A percentile compares a stretch with the other conserved stretches of the same genome.
Evolutionary conservation across 1,140 invertebrate genomes (phyloP).

Genomic region (Pemphigus obesinymphae): DNA sequence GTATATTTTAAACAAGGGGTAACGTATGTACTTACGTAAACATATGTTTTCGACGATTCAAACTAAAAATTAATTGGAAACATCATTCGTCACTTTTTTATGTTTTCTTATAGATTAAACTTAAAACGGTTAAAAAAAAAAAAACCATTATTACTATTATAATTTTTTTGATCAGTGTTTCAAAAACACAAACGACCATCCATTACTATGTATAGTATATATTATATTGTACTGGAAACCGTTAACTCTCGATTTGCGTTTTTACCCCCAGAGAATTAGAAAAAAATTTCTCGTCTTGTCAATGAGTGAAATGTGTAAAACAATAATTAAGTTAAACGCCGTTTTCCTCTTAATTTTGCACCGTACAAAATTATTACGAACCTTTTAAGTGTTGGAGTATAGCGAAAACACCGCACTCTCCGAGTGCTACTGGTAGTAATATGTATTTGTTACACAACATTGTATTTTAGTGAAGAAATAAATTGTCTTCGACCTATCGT

Average conservation of each 20-base stretch:
- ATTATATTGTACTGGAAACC: not conserved
- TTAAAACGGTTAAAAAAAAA: not conserved
- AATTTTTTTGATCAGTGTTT: not conserved
- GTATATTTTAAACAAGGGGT: not conserved
- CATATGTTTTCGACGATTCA: not conserved
- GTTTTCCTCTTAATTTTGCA: not conserved
- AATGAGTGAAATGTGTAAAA: not conserved
- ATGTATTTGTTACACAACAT: not conserved
- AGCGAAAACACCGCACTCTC: not conserved
- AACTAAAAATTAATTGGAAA: not conserved
- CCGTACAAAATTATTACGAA: not conserved
- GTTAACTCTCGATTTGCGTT: not conserved
- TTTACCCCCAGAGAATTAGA: too few relatives aligned
- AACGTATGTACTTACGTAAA: too few relatives aligned
- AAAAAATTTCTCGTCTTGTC: not conserved
- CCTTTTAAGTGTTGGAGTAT: not conserved
- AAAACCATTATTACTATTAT: too few relatives aligned
- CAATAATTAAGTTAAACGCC: not conserved
- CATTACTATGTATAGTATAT: not conserved
- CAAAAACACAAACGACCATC: not conserved
- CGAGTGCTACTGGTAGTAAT: not conserved
- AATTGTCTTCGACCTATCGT: not conserved
- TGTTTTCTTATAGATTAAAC: not conserved
- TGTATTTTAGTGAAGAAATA: not conserved
- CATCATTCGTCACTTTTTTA: not conserved